Evolutionary conservation across 2,113 vertebrate genomes (phyloP).

Genomic region (Craseonycteris thonglongyai): DNA sequence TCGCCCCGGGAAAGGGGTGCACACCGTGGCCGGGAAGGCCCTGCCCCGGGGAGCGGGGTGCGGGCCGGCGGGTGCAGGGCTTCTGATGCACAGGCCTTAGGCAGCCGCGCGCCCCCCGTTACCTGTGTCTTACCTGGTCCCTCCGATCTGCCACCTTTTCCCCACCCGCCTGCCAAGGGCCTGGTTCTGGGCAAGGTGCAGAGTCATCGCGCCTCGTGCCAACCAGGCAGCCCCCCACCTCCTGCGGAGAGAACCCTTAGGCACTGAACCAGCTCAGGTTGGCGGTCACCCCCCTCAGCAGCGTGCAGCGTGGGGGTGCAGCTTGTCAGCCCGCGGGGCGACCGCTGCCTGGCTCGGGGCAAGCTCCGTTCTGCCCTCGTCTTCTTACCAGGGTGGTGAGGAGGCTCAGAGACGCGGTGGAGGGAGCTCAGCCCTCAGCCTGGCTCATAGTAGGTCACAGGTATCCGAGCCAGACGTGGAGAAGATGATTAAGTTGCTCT

Average conservation of each 20-base stretch:
- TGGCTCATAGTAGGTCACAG: neutral
- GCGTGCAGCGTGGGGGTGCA: neutral
- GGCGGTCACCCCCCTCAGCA: too few relatives aligned
- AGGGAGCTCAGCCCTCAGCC: neutral
- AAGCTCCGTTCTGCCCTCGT: neutral
- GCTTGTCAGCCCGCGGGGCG: neutral
- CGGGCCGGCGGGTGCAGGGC: neutral
- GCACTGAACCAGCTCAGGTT: neutral
- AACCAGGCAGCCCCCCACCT: neutral
- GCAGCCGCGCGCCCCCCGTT: neutral
- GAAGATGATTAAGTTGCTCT: neutral
- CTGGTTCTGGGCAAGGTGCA: constrained; percentile 38
- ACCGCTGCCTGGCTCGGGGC: neutral
- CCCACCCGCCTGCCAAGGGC: neutral
- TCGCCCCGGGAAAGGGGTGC: neutral
- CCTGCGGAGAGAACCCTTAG: neutral
- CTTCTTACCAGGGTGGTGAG: neutral
- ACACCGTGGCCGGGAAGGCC: neutral
- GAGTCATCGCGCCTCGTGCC: constrained; percentile 22
- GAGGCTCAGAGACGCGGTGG: neutral
- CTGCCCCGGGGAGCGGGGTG: neutral
- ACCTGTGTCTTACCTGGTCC: neutral
- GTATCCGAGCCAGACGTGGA: neutral
- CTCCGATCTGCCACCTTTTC: neutral
- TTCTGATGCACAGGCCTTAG: neutral